Evolutionary conservation across 2,113 vertebrate species (phyloP).

Genomic region (Dasyurus viverrinus): DNA sequence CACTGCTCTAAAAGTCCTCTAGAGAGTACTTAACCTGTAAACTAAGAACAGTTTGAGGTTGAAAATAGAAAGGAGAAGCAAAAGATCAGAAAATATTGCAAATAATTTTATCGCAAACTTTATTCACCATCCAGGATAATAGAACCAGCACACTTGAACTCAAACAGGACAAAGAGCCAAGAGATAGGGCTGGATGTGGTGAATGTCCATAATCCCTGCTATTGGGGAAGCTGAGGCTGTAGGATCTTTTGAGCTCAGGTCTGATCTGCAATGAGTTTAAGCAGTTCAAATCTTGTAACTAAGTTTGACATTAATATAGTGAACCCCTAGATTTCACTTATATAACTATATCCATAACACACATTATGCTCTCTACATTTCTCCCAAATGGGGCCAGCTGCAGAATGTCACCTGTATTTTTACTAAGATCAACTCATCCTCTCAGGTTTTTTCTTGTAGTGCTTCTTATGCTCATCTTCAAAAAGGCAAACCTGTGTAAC

Average conservation of each 20-base stretch:
- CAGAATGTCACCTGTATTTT: constrained; percentile 89
- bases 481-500: constrained; percentile 72
- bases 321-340: not conserved
- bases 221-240: not conserved
- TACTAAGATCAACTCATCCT: constrained; percentile 96
- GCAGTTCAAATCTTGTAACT: not conserved
- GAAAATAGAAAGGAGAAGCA: not conserved
- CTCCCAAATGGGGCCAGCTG: not conserved
- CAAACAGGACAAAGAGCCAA: not conserved
- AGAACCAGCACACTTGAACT: not conserved
- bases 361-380: not conserved
- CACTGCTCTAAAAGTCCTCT: not conserved
- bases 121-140: not conserved
- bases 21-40: not conserved
- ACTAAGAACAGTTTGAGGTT: not conserved
- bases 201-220: not conserved
- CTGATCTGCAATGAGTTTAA: not conserved
- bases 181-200: not conserved
- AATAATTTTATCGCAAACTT: not conserved
- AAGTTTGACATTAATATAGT: not conserved
- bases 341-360: not conserved
- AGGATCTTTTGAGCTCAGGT: not conserved
- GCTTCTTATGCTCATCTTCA: constrained; percentile 97
- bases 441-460: constrained; percentile 94
- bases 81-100: not conserved